These are phyloP conservation scores for Elephantulus edwardii DNA, from an alignment of 2,113 vertebrate genomes.

Conservation along the genomic window DNA sequence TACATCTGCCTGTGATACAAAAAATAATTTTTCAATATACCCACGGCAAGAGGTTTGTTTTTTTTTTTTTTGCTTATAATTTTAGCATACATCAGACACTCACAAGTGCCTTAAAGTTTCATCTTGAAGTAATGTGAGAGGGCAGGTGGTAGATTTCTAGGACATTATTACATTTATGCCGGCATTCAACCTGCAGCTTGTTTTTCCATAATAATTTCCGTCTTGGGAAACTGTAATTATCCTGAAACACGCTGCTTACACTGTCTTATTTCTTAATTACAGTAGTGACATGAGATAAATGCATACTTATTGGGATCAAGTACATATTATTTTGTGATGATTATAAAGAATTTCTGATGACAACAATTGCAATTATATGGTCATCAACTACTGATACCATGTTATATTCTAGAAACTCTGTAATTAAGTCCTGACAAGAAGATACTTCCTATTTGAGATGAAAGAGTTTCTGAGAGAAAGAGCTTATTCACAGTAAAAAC, in stretches of 20 bases:
- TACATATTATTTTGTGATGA: not conserved
- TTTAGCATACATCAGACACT: not conserved
- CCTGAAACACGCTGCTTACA: not conserved
- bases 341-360: constrained; percentile 49
- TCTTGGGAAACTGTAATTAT: not conserved
- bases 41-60: not conserved
- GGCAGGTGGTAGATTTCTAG: not conserved
- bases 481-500: not conserved
- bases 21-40: not conserved
- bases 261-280: constrained; percentile 54
- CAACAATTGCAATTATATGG: constrained; percentile 19
- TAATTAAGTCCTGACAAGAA: constrained; percentile 41
- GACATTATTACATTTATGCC: not conserved
- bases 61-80: not conserved
- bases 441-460: not conserved
- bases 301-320: constrained; percentile 16
- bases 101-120: not conserved
- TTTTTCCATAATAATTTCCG: not conserved
- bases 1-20: not conserved
- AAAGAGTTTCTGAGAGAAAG: not conserved
- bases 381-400: constrained; percentile 10
- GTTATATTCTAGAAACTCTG: constrained; percentile 32
- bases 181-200: not conserved
- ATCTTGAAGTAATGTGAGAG: not conserved
- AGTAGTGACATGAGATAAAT: constrained; percentile 33